Evolutionary conservation across 2,888 invertebrate genomes (phyloP), one percentile per base, ranked within the genome.

Genomic region (Drepana falcataria): DNA sequence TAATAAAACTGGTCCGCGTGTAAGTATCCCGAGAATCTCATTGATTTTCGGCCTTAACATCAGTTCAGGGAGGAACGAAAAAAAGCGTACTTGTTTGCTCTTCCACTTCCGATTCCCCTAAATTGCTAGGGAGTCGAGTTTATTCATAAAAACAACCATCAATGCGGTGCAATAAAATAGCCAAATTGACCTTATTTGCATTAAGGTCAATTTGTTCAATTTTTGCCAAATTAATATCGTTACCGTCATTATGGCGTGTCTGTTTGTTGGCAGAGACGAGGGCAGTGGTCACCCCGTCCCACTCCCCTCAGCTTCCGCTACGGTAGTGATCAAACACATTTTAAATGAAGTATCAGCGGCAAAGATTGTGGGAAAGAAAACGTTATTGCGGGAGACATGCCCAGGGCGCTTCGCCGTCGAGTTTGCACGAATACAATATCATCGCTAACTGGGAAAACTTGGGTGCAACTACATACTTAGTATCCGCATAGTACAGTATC

Each of bases 361-460:
- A 70, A 76, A 80, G 72, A 83, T 80, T 78, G 74, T 71, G 69
- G 64, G 68, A 72, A 78, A 77, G 75, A 77, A 79, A 78, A 75
- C 69, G 72, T 74, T 77, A 77, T 75, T 74, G 74, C 65, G 68
- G 61, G 62, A 65, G 68, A 73, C 64, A 62, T 62, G 70, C 75
- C 69, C 59, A 48, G 57, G 66, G 75, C 71, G 68, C 59, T 63
- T 58, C 57, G 55, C 59, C 60, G 60, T 66, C 58, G 61, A 64
- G 59, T 69, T 69, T 61, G 65, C 68, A 63, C 68, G 71, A 65
- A 69, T 66, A 75, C 71, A 76, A 73, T 74, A 77, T 74, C 71
- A 71, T 71, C 68, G 66, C 71, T 72, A 77, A 75, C 75, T 69
- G 70, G 71, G 69, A 65, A 73, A 79, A 76, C 72, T 80, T 72